These are phyloP conservation scores for Ceraclea dissimilis DNA, from an alignment of 2,888 invertebrate genomes.

Conservation along the genomic window DNA sequence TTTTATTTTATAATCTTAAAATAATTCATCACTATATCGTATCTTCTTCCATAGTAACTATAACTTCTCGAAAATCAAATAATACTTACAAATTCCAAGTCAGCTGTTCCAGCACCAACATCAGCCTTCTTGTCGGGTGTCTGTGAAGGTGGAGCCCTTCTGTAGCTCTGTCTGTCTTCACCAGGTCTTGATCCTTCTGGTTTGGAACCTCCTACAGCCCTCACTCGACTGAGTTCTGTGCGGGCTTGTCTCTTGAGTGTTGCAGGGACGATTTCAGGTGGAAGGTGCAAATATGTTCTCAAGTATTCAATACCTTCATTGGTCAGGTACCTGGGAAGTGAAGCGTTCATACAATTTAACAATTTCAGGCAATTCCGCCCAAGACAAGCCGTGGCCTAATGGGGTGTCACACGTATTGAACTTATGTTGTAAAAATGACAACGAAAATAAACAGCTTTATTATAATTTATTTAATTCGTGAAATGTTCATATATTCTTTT, in stretches of 20 bases:
- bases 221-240: constrained; percentile 76
- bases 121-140: constrained; percentile 90
- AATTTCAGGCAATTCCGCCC: background rate
- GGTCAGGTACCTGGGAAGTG: constrained; percentile 80
- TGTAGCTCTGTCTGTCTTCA: constrained; percentile 78
- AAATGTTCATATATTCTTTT: too few relatives aligned
- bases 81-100: constrained; percentile 74
- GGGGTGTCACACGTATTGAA: too few relatives aligned
- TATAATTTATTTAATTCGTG: too few relatives aligned
- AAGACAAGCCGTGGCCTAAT: too few relatives aligned
- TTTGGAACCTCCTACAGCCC: constrained; percentile 59
- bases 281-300: constrained; percentile 90
- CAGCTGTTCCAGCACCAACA: constrained; percentile 90
- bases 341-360: too few relatives aligned
- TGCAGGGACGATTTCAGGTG: constrained; percentile 97
- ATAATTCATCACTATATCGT: too few relatives aligned
- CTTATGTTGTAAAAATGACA: too few relatives aligned
- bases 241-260: constrained; percentile 89
- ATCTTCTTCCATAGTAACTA: too few relatives aligned
- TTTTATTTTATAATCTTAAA: too few relatives aligned
- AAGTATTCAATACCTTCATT: constrained; percentile 98
- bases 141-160: constrained; percentile 61
- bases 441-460: too few relatives aligned
- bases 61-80: background rate
- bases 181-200: constrained; percentile 63